Percentiles rank a stretch among this genome's conserved stretches.
phyloP scores from a whole-genome alignment of 1,140 invertebrate species.

The Dryas iulia region DNA sequence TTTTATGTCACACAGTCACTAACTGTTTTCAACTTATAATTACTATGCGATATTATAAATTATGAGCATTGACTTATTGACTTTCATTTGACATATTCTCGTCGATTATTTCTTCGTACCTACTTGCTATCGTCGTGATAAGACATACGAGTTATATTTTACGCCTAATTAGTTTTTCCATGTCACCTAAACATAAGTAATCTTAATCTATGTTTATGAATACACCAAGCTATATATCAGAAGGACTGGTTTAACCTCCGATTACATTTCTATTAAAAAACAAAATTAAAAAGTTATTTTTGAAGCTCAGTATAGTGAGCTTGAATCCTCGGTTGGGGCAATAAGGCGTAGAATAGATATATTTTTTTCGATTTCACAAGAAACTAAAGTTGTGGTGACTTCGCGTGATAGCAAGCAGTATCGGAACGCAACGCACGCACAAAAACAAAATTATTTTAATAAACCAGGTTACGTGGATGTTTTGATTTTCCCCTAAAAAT shows the following conservation, averaged over 20 bases:
- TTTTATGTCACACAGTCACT: background rate
- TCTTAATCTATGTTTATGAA: conserved; percentile 63
- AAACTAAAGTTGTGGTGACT: conserved; percentile 19
- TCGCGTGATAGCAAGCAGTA: conserved; percentile 65
- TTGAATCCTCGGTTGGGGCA: conserved; percentile 4
- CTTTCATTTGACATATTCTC: conserved; percentile 41
- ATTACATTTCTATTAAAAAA: conserved; percentile 41
- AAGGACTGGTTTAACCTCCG: conserved; percentile 43
- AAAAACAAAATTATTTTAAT: conserved; percentile 75
- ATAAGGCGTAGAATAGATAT: conserved; percentile 21
- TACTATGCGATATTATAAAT: conserved; percentile 20
- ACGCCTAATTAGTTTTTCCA: conserved; percentile 54
- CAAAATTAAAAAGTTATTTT: conserved; percentile 8
- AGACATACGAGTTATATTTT: conserved; percentile 25
- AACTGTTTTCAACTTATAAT: background rate
- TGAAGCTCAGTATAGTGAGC: background rate
- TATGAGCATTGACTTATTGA: conserved; percentile 33
- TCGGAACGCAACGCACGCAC: conserved; percentile 63
- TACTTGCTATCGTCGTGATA: conserved; percentile 26
- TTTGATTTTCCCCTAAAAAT: conserved; percentile 57
- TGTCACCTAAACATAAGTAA: conserved; percentile 45
- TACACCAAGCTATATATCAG: conserved; percentile 55
- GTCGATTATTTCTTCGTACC: conserved; percentile 16
- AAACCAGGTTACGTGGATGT: conserved; percentile 68
- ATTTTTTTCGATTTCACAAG: conserved; percentile 1